Evolutionary conservation across 2,113 vertebrate genomes (phyloP), one percentile per base, ranked within the genome.

Genomic region (Sakesphorus luctuosus): DNA sequence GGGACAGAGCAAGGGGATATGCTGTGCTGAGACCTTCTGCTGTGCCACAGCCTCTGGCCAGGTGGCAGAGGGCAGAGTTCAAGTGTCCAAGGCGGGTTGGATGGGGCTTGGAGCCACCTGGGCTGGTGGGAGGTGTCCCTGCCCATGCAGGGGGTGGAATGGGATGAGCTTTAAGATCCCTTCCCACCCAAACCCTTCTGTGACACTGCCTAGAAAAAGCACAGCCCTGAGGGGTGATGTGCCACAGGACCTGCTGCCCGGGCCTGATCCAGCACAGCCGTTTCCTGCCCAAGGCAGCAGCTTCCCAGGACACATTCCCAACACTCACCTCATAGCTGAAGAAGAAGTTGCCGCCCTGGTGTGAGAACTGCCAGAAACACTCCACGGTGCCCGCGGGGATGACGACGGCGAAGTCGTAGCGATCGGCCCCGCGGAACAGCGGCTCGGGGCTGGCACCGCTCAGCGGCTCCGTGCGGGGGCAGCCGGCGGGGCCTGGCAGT

Each of bases 361-460:
- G 98, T 1, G 99, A 98, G 13, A 99, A 99, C 93, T 99, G 99
- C 99, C 99, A 99, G 98, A 99, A 98, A 47, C 99, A 99, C 84
- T 99, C 98, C 3, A 92, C 33, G 0, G 84, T 90, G 2, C 97
- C 93, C 0, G 98, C 98, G 0, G 87, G 91, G 38, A 99, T 35
- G 38, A 99, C 75, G 6, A 99, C 17, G 6, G 99, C 98, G 5
- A 99, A 99, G 94, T 99, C 98, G 4, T 99, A 98, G 76, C 98
- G 98, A 65, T 99, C 98, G 0, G 98, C 94, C 3, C 98, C 99
- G 7, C 79, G 98, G 94, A 99, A 98, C 50, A 98, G 94, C 11
- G 98, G 95, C 95, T 98, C 98, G 63, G 98, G 97, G 7, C 96
- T 56, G 2, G 97, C 84, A 11, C 78, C 49, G 2, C 95, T 89